Percentiles rank a stretch among this genome's conserved stretches.
These are phyloP conservation scores for Argyra leucocephala DNA, from an alignment of 2,888 invertebrate genomes.

Conservation along the genomic window DNA sequence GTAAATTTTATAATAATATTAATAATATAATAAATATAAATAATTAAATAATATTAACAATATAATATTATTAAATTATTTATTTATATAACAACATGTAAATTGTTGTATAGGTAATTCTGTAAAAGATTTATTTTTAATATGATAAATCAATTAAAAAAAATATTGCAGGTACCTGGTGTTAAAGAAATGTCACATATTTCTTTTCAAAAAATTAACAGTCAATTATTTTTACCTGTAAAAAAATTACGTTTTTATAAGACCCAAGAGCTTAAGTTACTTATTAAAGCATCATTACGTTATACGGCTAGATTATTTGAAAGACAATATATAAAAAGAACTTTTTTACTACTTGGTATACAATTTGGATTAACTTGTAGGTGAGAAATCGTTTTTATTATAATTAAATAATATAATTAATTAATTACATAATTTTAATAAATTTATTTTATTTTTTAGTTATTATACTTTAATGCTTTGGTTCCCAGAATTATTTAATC, in stretches of 20 bases:
- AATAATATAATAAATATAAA: too few species aligned
- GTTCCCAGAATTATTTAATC: slow-evolving; percentile 81
- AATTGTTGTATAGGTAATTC: too few species aligned
- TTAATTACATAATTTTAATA: slow-evolving; percentile 7
- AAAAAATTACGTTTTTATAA: slow-evolving; percentile 60
- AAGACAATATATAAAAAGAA: slow-evolving; percentile 65
- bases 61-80: too few species aligned
- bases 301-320: slow-evolving; percentile 65
- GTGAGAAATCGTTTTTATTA: slow-evolving; percentile 35
- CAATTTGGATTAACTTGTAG: slow-evolving; percentile 74
- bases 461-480: slow-evolving; percentile 87
- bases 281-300: slow-evolving; percentile 60
- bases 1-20: too few species aligned
- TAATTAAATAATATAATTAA: not conserved
- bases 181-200: not conserved
- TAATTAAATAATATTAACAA: too few species aligned
- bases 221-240: slow-evolving; percentile 54
- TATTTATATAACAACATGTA: too few species aligned
- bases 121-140: too few species aligned
- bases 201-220: slow-evolving; percentile 55
- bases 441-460: slow-evolving; percentile 44
- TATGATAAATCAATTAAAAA: too few species aligned
- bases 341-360: slow-evolving; percentile 65
- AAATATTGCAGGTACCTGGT: not conserved
- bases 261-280: slow-evolving; percentile 59